Evolutionary conservation across 2,888 invertebrate species (phyloP), one percentile per base, ranked within the genome.

Genomic region (Standfussiana lucernea): DNA sequence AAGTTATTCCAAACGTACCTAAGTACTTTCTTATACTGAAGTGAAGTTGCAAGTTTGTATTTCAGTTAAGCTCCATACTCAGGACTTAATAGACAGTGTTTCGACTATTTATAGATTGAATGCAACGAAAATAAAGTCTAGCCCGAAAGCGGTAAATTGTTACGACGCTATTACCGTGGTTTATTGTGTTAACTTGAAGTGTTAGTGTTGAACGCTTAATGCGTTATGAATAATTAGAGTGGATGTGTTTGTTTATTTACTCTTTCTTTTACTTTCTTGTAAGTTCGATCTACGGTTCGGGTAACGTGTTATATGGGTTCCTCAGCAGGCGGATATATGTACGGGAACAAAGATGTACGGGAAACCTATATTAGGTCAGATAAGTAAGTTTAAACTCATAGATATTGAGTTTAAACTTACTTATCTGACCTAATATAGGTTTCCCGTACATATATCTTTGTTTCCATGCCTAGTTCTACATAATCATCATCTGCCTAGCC

Each of bases 181-280:
- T 69, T 50, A 72, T 72, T 56, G 45, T 64, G 69, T 72, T 68
- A 79, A 68, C 50, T 28, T 32, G 32, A 53, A 78, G 79, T 83
- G 79, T 72, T 70, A 84, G 40, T 68, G 40, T 42, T 67, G 21
- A 47, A 28, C 35, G 28, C 24, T 24, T 75, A 62, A 79, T 53
- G 75, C 11, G 32, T 67, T n/a, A 35, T 67, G 45, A 75, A 32
- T 65, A 64, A 42, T 40, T 32, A 15, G 37, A 45, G 37, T 67
- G 21, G 15, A 15, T 45, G 28, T 10, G 13, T 18, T 32, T 18
- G 28, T 47, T 59, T 47, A 37, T 18, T 69, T 24, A 47, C 7
- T n/a, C 42, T 42, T 50, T 65, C 15, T 28, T 50, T 28, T n/a
- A 62, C 37, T n/a, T n/a, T n/a, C n/a, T n/a, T n/a, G n/a, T n/a